A percentile compares a stretch with the other conserved stretches of the same genome.
phyloP scores from a whole-genome alignment of 2,797 vertebrate genomes.

The Selene dorsalis region DNA sequence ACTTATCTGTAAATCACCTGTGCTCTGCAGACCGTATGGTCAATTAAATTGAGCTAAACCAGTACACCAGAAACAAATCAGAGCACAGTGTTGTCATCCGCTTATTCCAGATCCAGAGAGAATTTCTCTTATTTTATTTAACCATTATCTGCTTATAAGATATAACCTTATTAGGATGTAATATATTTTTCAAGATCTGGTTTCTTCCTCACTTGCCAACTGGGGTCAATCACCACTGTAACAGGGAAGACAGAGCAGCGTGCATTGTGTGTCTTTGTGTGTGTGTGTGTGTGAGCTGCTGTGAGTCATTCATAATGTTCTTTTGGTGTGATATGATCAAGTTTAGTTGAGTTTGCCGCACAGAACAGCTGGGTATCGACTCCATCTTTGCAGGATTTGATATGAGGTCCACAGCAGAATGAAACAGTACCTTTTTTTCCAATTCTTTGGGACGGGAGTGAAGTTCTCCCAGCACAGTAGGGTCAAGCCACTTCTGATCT shows the following conservation, averaged over 20 bases:
- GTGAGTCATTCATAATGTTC: slow-evolving; percentile 68
- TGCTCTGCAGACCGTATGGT: slow-evolving; percentile 69
- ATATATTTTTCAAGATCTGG: slow-evolving; percentile 72
- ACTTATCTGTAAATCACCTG: slow-evolving; percentile 83
- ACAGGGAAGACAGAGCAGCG: slow-evolving; percentile 30
- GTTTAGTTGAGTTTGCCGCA: slow-evolving; percentile 45
- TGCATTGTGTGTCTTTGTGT: slow-evolving; percentile 25
- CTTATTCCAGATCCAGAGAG: slow-evolving; percentile 66
- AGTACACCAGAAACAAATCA: slow-evolving; percentile 74
- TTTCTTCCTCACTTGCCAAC: slow-evolving; percentile 54
- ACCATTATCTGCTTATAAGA: slow-evolving; percentile 66
- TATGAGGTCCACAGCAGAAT: slow-evolving; percentile 24
- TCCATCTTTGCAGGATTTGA: slow-evolving; percentile 49
- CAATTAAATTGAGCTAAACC: slow-evolving; percentile 77
- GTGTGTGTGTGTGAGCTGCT: slow-evolving; percentile 36
- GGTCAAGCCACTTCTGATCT: slow-evolving; percentile 46
- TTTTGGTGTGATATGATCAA: slow-evolving; percentile 56
- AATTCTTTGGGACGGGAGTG: slow-evolving; percentile 37
- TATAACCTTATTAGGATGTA: slow-evolving; percentile 70
- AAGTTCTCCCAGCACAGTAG: slow-evolving; percentile 3
- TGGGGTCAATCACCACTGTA: slow-evolving; percentile 52
- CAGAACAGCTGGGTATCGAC: slow-evolving; percentile 54
- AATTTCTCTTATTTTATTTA: slow-evolving; percentile 76
- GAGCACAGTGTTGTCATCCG: slow-evolving; percentile 63
- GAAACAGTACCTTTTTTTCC: slow-evolving; percentile 30